Evolutionary conservation across 2,113 vertebrate species (phyloP).

Genomic region (Paradisaea rubra): DNA sequence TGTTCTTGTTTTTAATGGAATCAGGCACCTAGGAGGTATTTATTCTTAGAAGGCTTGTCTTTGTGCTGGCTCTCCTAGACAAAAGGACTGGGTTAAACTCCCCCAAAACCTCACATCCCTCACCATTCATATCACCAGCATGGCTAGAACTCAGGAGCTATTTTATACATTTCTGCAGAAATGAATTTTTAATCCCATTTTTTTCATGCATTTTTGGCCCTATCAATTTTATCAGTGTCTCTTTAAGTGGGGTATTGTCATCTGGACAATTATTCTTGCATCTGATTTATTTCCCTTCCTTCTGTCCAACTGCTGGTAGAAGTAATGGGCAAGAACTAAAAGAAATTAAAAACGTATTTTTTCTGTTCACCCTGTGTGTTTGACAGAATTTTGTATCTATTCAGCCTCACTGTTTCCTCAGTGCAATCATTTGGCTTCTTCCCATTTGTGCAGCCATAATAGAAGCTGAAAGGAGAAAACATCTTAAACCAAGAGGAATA

Average conservation of each 20-base stretch:
- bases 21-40: neutral
- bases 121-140: neutral
- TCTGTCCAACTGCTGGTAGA: neutral
- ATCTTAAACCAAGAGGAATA: constrained; percentile 18
- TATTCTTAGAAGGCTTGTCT: neutral
- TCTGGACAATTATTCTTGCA: neutral
- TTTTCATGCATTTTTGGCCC: neutral
- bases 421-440: constrained; percentile 23
- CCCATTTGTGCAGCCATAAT: neutral
- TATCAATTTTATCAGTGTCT: neutral
- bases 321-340: constrained; percentile 14
- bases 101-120: neutral
- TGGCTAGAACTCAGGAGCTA: neutral
- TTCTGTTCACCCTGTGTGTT: neutral
- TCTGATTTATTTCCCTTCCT: neutral
- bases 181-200: neutral
- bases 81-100: neutral
- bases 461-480: constrained; percentile 4
- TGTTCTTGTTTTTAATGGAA: neutral
- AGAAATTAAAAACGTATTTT: constrained; percentile 49
- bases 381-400: constrained; percentile 28
- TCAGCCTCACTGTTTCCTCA: constrained; percentile 9
- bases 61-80: neutral
- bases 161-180: neutral
- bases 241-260: neutral